phyloP scores from a whole-genome alignment of 92 coral and sea anemone species.

The Zoanthus sociatus region DNA sequence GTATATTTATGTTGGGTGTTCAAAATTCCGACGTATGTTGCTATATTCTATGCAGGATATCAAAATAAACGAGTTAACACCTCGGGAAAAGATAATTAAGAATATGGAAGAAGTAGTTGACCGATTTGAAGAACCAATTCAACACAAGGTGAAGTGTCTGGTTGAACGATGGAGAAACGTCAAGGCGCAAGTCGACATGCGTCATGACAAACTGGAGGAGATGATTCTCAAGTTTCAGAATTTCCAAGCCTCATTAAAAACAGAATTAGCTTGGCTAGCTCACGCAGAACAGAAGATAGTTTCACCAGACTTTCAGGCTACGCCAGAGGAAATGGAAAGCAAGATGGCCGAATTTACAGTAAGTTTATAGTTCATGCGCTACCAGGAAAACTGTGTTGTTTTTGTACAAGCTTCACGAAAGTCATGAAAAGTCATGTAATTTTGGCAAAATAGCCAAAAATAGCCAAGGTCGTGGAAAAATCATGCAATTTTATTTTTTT shows the following conservation, averaged over 20 bases:
- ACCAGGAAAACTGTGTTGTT: no score
- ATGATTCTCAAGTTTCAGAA: conserved; percentile 73
- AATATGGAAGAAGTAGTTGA: conserved; percentile 76
- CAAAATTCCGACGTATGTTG: neutral
- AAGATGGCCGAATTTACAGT: conserved; percentile 90
- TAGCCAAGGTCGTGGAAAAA: no score
- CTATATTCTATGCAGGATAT: conserved; percentile 62
- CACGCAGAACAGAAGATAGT: conserved; percentile 79
- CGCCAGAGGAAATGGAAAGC: conserved; percentile 72
- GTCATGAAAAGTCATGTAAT: no score
- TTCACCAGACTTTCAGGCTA: conserved; percentile 56
- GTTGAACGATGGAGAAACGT: conserved; percentile 90
- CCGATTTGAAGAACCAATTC: conserved; percentile 79
- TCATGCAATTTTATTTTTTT: no score
- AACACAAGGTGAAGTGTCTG: conserved; percentile 69
- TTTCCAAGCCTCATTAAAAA: conserved; percentile 70
- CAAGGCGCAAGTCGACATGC: conserved; percentile 72
- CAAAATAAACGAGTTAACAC: conserved; percentile 74
- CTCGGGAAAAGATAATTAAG: conserved; percentile 75
- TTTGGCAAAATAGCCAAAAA: no score
- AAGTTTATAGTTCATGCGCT: conserved; percentile 15
- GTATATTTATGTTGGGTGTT: neutral
- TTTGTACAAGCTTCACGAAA: no score
- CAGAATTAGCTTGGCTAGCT: conserved; percentile 82
- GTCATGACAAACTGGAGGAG: conserved; percentile 72